Conservation (phyloP, 1,140 invertebrate genomes). For the Drosophila suzukii region DNA sequence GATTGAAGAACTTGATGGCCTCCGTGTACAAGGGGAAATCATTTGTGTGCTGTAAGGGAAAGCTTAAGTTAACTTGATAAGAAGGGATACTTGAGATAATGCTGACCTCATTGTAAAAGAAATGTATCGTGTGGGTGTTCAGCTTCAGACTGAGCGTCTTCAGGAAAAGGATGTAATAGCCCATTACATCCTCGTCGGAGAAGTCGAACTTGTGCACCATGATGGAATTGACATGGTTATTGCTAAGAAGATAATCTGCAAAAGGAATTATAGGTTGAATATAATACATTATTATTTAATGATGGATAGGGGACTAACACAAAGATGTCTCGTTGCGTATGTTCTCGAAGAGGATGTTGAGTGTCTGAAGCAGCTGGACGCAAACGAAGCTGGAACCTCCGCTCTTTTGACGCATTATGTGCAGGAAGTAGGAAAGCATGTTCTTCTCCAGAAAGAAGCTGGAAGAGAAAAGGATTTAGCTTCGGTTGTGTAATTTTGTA, state of each 20-base stretch:
- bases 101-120: conserved; percentile 97
- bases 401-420: conserved; percentile 98
- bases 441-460: conserved; percentile 99
- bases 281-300: background rate
- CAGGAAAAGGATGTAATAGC: conserved; percentile 99
- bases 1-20: conserved; percentile 99
- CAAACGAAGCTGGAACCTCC: conserved; percentile 96
- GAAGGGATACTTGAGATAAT: background rate
- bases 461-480: conserved; percentile 11
- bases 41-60: conserved; percentile 94
- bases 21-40: conserved; percentile 99
- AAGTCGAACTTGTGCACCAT: conserved; percentile 99
- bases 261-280: conserved; percentile 53
- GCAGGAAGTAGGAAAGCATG: conserved; percentile 99
- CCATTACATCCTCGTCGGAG: conserved; percentile 99
- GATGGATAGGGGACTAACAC: conserved; percentile 89
- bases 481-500: background rate
- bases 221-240: conserved; percentile 99
- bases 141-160: conserved; percentile 99
- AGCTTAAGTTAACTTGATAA: background rate
- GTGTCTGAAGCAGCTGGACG: conserved; percentile 98
- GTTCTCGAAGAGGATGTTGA: conserved; percentile 99
- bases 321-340: conserved; percentile 99
- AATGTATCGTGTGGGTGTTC: conserved; percentile 99
- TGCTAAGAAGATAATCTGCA: conserved; percentile 99